Conservation (phyloP, 2,113 vertebrate genomes). For the Dolichotis patagonum region DNA sequence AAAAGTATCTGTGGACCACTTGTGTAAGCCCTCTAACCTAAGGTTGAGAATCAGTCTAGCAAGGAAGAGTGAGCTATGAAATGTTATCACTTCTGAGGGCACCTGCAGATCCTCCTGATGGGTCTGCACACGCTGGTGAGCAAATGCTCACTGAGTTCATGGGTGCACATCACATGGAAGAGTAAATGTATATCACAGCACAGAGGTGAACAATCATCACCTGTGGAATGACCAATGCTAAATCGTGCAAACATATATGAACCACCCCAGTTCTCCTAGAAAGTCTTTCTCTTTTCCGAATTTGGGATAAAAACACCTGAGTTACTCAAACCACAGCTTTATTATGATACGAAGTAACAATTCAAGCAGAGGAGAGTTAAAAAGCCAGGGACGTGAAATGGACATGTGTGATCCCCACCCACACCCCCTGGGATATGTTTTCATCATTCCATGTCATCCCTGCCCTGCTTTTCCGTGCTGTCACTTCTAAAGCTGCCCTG, state of each 20-base stretch:
- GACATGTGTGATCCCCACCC: neutral
- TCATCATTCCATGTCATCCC: neutral
- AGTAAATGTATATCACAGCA: neutral
- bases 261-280: neutral
- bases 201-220: neutral
- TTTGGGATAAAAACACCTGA: neutral
- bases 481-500: neutral
- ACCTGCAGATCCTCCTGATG: neutral
- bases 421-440: neutral
- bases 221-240: neutral
- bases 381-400: too few species aligned
- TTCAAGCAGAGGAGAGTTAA: neutral
- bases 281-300: neutral
- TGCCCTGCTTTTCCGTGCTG: neutral
- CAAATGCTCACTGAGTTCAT: neutral
- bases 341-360: neutral
- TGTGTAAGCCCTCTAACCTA: neutral
- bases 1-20: neutral
- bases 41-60: neutral
- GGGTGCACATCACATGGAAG: neutral
- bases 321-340: neutral
- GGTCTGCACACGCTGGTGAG: neutral
- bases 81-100: neutral
- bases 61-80: neutral
- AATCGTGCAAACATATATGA: neutral